Conservation (phyloP, 2,888 invertebrate species). For the Norana najaformis region DNA sequence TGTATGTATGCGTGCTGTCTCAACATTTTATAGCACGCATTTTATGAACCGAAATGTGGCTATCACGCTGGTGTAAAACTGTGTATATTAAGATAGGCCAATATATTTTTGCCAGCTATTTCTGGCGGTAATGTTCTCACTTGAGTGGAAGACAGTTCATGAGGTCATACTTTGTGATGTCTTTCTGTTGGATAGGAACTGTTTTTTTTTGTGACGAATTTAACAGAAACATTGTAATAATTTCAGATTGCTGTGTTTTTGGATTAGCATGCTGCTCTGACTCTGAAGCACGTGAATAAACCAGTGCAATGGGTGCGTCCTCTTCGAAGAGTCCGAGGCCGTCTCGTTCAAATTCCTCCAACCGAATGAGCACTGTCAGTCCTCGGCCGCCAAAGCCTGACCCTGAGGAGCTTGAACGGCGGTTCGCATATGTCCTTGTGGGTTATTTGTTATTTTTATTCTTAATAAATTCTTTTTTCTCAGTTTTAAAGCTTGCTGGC, state of each 20-base stretch:
- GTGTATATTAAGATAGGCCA: too few species aligned
- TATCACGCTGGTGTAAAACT: background rate
- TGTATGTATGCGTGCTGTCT: too few species aligned
- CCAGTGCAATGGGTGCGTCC: background rate
- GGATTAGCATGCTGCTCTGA: background rate
- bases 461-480: background rate
- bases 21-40: too few species aligned
- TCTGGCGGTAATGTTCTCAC: background rate
- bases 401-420: constrained; percentile 34
- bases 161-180: too few species aligned
- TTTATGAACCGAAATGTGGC: too few species aligned
- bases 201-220: background rate
- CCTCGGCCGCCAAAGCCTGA: constrained; percentile 32
- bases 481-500: background rate
- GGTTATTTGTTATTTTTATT: background rate
- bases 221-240: background rate
- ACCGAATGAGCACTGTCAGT: background rate
- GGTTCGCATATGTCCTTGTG: constrained; percentile 35
- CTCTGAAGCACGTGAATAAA: background rate
- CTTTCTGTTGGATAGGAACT: background rate
- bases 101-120: background rate
- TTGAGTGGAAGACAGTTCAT: too few species aligned
- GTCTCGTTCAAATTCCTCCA: background rate
- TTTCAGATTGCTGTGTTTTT: constrained; percentile 13
- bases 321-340: background rate